Evolutionary conservation across 2,797 vertebrate genomes (phyloP).

Genomic region (Onychomys arenicola): DNA sequence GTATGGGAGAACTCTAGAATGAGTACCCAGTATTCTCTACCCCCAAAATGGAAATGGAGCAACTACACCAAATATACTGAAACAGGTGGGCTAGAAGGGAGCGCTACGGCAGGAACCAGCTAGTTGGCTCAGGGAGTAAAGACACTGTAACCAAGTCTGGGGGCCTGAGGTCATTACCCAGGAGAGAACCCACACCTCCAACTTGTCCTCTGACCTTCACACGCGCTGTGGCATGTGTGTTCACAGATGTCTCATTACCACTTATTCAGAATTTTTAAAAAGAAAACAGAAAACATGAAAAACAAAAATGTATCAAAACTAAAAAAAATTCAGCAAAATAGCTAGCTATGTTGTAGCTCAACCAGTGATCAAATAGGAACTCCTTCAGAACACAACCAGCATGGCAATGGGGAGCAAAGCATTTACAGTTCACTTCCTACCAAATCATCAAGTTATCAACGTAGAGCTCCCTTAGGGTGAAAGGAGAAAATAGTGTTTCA

Average conservation of each 20-base stretch:
- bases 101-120: background rate
- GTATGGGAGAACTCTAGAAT: background rate
- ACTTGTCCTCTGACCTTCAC: background rate
- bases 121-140: no score
- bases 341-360: background rate
- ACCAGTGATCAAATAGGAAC: background rate
- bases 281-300: background rate
- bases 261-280: background rate
- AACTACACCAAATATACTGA: background rate
- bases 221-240: background rate
- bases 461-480: background rate
- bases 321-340: background rate
- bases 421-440: background rate
- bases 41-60: background rate
- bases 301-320: background rate
- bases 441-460: background rate
- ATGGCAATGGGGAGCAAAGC: background rate
- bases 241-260: background rate
- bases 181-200: background rate
- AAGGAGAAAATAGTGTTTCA: background rate
- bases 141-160: background rate
- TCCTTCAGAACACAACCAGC: background rate
- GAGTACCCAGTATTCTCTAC: background rate
- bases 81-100: no score
- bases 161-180: no score